A percentile compares a stretch with the other conserved stretches of the same genome.
phyloP scores from a whole-genome alignment of 2,797 vertebrate species.

The Mycteria americana region DNA sequence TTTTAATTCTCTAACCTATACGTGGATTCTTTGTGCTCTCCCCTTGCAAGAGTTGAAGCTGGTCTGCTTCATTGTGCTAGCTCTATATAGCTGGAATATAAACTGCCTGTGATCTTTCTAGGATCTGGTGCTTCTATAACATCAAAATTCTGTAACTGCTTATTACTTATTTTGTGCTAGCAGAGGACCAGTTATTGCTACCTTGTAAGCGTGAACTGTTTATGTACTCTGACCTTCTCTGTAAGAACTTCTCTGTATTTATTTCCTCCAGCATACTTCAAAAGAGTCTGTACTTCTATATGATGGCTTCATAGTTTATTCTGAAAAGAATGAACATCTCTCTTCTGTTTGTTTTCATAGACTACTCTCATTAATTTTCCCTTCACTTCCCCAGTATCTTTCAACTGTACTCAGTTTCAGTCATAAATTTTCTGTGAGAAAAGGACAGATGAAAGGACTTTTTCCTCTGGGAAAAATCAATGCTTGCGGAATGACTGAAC shows the following conservation, averaged over 20 bases:
- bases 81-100: neutral
- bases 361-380: neutral
- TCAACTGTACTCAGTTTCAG: neutral
- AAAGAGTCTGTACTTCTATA: neutral
- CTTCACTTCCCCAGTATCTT: neutral
- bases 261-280: neutral
- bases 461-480: neutral
- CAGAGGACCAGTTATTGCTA: neutral
- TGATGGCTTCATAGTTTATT: neutral
- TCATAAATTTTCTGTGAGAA: neutral
- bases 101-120: neutral
- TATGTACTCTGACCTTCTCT: slow-evolving; percentile 27
- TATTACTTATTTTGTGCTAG: neutral
- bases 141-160: neutral
- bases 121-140: neutral
- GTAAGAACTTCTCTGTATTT: neutral
- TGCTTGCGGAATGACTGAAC: neutral
- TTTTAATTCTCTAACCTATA: neutral
- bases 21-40: neutral
- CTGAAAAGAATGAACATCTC: neutral
- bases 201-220: slow-evolving; percentile 4
- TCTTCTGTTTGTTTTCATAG: neutral
- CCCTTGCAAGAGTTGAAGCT: neutral
- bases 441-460: neutral
- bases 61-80: neutral